phyloP scores from a whole-genome alignment of 1,140 invertebrate species.

The Caenorhabditis remanei region DNA sequence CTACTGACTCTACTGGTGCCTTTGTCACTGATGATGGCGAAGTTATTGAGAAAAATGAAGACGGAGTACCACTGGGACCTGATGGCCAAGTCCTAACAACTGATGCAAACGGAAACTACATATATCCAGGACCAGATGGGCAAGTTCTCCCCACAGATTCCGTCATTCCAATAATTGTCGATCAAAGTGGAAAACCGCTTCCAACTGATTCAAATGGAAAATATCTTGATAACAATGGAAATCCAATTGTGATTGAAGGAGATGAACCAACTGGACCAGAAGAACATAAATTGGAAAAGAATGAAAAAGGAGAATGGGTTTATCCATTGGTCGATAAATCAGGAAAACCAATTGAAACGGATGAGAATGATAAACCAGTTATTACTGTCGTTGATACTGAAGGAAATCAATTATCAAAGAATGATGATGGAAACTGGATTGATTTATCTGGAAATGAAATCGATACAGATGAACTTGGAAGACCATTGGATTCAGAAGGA shows the following conservation, averaged over 20 bases:
- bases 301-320: slow-evolving; percentile 69
- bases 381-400: slow-evolving; percentile 65
- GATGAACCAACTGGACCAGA: slow-evolving; percentile 69
- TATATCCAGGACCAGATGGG: slow-evolving; percentile 63
- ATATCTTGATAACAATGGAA: slow-evolving; percentile 58
- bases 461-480: slow-evolving; percentile 59
- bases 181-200: slow-evolving; percentile 65
- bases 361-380: slow-evolving; percentile 57
- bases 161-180: no score
- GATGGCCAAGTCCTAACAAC: slow-evolving; percentile 57
- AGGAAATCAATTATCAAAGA: slow-evolving; percentile 47
- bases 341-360: slow-evolving; percentile 59
- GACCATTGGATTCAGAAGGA: slow-evolving; percentile 60
- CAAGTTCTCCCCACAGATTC: no score
- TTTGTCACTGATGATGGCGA: slow-evolving; percentile 16
- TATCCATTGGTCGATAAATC: slow-evolving; percentile 67
- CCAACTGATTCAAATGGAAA: slow-evolving; percentile 55
- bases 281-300: slow-evolving; percentile 65
- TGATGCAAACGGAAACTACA: slow-evolving; percentile 34
- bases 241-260: slow-evolving; percentile 42
- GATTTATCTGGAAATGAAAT: slow-evolving; percentile 58
- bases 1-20: slow-evolving; percentile 28
- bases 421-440: slow-evolving; percentile 59
- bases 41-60: slow-evolving; percentile 42
- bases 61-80: slow-evolving; percentile 48